These are phyloP conservation scores for Ia io DNA, from an alignment of 2,113 vertebrate species.

Conservation along the genomic window DNA sequence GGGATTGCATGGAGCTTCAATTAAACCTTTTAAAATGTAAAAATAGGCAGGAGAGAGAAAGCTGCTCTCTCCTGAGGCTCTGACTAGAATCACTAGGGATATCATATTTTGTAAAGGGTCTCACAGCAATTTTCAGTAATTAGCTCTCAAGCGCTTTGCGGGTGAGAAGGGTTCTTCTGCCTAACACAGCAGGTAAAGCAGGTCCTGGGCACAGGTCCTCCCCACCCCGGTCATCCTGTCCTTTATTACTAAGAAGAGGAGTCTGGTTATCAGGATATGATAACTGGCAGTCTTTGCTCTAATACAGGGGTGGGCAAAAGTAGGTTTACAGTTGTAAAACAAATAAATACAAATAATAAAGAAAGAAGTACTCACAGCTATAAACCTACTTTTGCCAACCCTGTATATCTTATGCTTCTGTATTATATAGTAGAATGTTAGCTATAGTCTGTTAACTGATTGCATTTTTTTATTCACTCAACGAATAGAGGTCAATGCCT, in stretches of 20 bases:
- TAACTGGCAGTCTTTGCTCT: not conserved
- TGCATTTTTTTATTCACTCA: not conserved
- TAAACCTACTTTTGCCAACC: not conserved
- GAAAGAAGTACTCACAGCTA: not conserved
- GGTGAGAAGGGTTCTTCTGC: not conserved
- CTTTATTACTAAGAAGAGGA: not conserved
- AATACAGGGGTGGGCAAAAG: not conserved
- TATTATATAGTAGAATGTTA: conserved; percentile 15
- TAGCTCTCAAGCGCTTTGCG: not conserved
- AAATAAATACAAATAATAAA: not conserved
- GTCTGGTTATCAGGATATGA: not conserved
- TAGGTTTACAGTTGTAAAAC: not conserved
- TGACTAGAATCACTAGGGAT: not conserved
- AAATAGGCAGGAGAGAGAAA: not conserved
- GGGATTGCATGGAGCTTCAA: not conserved
- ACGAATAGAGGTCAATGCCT: not conserved
- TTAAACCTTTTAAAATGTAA: conserved; percentile 43
- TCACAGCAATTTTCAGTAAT: conserved; percentile 17
- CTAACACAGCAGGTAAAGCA: not conserved
- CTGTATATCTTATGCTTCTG: not conserved
- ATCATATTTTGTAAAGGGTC: not conserved
- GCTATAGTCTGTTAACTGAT: not conserved
- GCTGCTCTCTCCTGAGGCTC: not conserved
- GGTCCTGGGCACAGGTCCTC: not conserved
- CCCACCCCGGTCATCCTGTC: not conserved